Evolutionary conservation across 1,140 invertebrate species (phyloP), one percentile per base, ranked within the genome.

Genomic region (Neodiprion virginianus): DNA sequence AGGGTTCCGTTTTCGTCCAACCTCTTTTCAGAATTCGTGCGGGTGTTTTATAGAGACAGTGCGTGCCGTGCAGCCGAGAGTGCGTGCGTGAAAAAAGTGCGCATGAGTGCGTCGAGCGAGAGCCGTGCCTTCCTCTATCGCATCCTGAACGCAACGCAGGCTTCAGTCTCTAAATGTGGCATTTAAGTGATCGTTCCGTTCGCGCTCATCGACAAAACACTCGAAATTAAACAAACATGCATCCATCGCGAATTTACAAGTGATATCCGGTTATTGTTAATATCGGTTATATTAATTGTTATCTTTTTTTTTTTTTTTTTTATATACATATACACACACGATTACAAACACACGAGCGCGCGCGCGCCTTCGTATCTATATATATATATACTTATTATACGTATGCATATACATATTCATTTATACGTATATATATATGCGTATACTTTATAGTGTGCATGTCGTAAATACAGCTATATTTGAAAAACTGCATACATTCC

Each of bases 21-120:
- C 76, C 79, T 86, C 73, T 84, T 86, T 86, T 85, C 80, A 85
- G 82, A 85, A 85, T 84, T 84, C 81, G 82, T 83, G 83, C 81
- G 83, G 81, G 82, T 83, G 84, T 86, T 84, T 84, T 84, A 82
- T 82, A 78, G 82, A 80, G 83, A 84, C 82, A 76, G 82, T 73
- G 71, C 75, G 75, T 73, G 74, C 50, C 77, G 80, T 80, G 77
- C 73, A 68, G 78, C 69, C 68, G 75, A 68, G 75, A 76, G 53
- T 73, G 75, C 72, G 78, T 74, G 74, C 69, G 74, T 23, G 73
- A 74, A 75, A 75, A 80, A 79, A 79, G 77, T 79, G 78, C 76
- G 80, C 76, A 76, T 75, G 21, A 72, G 78, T 76, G 79, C 76
- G 78, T 48, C 50, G 71, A 67, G 71, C 49, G 48, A 72, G 48